Base-by-base conservation (phyloP, 92 coral and sea anemone genomes). In the Pocillopora meandrina region DNA sequence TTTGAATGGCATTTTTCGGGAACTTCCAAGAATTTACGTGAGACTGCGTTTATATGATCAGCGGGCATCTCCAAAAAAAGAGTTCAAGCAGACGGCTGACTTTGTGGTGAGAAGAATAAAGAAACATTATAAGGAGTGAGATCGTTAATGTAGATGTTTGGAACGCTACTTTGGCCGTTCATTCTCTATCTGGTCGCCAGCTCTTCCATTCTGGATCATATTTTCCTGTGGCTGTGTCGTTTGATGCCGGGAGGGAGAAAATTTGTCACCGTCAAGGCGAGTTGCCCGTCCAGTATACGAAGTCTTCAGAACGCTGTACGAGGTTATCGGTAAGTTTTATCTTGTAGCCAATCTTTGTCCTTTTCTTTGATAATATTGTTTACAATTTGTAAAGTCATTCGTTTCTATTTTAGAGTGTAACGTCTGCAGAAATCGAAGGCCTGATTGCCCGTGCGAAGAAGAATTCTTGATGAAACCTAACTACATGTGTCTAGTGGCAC, bases 181-280 rank as follows among this genome's bases (percentile, higher is more conserved):
- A 61, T 87, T 74, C 77, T 87, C 58, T 86, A 83, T 79, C 85
- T 91, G 89, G 85, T 93, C 69, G 90, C 92, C 80, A 86, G 87
- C 80, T 91, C 91, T 85, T 89, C 90, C 78, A 79, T 89, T 64
- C 84, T 84, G 87, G 88, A 89, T 87, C 87, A 90, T 71, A 86
- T 90, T 72, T 82, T 75, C 77, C 71, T 80, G 85, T 89, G 93
- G 90, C 87, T 81, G 67, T 80, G 88, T 87, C 90, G 91, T 94
- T 97, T 97, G 87, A 97, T 97, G 99, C 98, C 99, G 91, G 97
- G 95, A 80, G 98, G 96, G 76, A 93, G 98, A 82, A 94, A 92
- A 90, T 87, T 95, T 88, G 90, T 93, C 76, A 90, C 90, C 64
- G 77, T 87, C 56, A 97, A 97, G 93, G 92, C 98, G 75, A 89